phyloP scores from a whole-genome alignment of 1,140 invertebrate genomes.

The Neodiprion virginianus region DNA sequence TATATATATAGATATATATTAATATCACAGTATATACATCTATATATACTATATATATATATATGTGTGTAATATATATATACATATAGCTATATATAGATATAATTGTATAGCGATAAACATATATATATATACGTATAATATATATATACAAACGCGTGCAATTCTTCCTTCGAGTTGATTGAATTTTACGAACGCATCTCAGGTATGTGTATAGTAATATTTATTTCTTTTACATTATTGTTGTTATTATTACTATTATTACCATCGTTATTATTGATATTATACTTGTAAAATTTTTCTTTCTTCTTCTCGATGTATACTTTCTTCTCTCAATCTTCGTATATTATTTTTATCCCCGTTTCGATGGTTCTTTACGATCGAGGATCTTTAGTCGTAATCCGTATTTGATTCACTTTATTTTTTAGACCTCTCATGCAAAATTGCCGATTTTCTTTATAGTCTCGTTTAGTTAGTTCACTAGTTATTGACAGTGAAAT shows the following conservation, averaged over 20 bases:
- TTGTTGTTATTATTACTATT: background rate
- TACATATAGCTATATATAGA: slow-evolving; percentile 29
- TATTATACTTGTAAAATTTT: background rate
- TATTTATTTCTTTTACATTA: background rate
- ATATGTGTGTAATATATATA: background rate
- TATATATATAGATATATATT: slow-evolving; percentile 17
- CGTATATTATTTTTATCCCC: background rate
- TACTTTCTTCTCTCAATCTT: background rate
- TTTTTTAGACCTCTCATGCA: no score
- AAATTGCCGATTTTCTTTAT: no score
- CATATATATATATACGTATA: slow-evolving; percentile 13
- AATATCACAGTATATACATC: slow-evolving; percentile 14
- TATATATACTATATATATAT: slow-evolving; percentile 13
- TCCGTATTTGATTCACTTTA: background rate
- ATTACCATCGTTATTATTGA: background rate
- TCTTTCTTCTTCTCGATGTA: background rate
- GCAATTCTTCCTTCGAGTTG: slow-evolving; percentile 27
- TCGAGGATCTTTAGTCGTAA: background rate
- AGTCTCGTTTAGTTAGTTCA: no score
- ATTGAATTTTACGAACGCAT: slow-evolving; percentile 38
- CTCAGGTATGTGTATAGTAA: slow-evolving; percentile 37
- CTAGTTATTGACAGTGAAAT: no score
- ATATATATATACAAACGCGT: slow-evolving; percentile 19
- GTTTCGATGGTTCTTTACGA: background rate
- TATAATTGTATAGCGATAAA: slow-evolving; percentile 27